phyloP scores from a whole-genome alignment of 1,140 invertebrate genomes.

The Drosophila dunni region DNA sequence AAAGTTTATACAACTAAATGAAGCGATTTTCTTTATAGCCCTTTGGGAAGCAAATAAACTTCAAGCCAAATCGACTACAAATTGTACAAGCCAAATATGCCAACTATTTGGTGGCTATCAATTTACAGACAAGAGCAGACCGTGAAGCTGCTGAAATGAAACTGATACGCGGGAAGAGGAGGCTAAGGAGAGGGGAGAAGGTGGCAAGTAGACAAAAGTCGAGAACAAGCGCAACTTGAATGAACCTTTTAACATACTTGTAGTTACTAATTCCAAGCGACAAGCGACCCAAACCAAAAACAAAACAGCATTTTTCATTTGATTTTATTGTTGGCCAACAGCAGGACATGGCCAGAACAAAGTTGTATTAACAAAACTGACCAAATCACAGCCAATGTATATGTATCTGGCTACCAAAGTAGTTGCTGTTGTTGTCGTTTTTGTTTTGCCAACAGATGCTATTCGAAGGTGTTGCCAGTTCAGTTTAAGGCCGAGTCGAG shows the following conservation, averaged over 20 bases:
- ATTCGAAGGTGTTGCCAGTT: constrained; percentile 49
- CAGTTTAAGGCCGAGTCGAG: not conserved
- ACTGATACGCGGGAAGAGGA: constrained; percentile 58
- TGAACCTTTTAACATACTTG: constrained; percentile 83
- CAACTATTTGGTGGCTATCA: constrained; percentile 74
- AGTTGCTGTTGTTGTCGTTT: constrained; percentile 55
- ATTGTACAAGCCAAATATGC: constrained; percentile 63
- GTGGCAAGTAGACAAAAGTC: constrained; percentile 67
- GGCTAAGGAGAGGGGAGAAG: constrained; percentile 16
- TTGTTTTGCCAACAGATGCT: constrained; percentile 52
- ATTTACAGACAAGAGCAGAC: constrained; percentile 73
- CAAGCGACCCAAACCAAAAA: constrained; percentile 64
- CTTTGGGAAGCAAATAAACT: constrained; percentile 9
- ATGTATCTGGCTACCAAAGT: constrained; percentile 62
- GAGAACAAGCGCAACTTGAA: constrained; percentile 77
- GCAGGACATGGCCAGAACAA: constrained; percentile 55
- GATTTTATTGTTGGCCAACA: constrained; percentile 62
- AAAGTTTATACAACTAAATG: not conserved
- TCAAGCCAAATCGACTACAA: constrained; percentile 22
- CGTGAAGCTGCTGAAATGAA: constrained; percentile 70
- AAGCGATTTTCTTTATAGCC: not conserved
- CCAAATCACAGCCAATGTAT: constrained; percentile 64
- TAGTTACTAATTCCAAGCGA: constrained; percentile 81
- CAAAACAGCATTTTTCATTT: constrained; percentile 78
- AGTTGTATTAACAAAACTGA: constrained; percentile 72